Evolutionary conservation across 2,113 vertebrate genomes (phyloP), one percentile per base, ranked within the genome.

Genomic region (Steatornis caripensis): DNA sequence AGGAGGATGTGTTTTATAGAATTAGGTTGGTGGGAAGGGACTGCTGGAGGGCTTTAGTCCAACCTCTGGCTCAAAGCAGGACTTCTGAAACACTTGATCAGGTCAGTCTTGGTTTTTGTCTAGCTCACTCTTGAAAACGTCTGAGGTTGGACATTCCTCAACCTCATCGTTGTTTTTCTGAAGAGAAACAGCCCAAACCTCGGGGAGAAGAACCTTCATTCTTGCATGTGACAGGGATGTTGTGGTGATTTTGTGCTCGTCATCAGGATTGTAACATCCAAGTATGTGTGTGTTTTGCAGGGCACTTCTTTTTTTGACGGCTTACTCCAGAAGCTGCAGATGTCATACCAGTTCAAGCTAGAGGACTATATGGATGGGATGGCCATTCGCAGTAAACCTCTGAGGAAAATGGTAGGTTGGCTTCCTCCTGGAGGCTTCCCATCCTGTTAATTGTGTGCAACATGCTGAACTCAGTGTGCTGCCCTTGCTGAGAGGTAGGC

Each of bases 281-380:
- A 79, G 61, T 49, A 39, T 12, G 87, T 82, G 24, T 70, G 70
- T 76, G 80, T 89, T 81, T 97, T 94, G n/a, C 97, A 99, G 99
- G 99, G 99, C 57, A 98, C 98, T 23, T 76, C 97, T 34, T 99
- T 99, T 97, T 99, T 99, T 95, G 99, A 99, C 34, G 89, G 98
- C 36, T 98, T 99, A 30, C 99, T 99, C 87, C 99, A 99, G 97
- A 99, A 99, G 96, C 98, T 99, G 77, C 99, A 99, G 97, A 97
- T 98, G 23, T 98, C 98, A 12, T 99, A 99, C 96, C 99, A 99
- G 96, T 99, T 99, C 95, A 99, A 99, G 66, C 96, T 99, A 15
- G 99, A 99, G 80, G 99, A 99, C 90, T 99, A 99, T 80, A 99
- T 99, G 99, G 99, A 99, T 2, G 99, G 99, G 61, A 98, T 99